Conservation (phyloP, 2,797 vertebrate species). For the Peromyscus eremicus region DNA sequence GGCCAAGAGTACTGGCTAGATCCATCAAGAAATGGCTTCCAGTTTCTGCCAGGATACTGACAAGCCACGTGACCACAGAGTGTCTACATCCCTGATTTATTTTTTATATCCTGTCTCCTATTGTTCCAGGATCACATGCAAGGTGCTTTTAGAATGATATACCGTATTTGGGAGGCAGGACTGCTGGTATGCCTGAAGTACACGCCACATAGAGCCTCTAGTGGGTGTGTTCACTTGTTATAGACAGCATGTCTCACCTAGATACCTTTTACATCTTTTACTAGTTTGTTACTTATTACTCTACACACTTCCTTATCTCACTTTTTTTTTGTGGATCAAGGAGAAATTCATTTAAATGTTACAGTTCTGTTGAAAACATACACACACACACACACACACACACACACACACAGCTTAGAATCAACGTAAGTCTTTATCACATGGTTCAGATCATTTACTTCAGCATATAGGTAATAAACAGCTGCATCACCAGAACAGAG, state of each 20-base stretch:
- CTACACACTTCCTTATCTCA: background rate
- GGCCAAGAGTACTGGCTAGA: background rate
- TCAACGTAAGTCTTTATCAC: background rate
- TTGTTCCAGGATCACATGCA: background rate
- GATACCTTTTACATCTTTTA: background rate
- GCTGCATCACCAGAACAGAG: background rate
- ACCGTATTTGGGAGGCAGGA: background rate
- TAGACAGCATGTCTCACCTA: conserved; percentile 1
- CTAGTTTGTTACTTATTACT: conserved; percentile 23
- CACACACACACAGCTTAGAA: background rate
- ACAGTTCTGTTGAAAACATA: background rate
- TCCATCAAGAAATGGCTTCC: background rate
- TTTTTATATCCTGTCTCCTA: background rate
- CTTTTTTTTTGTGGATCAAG: background rate
- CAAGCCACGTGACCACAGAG: background rate
- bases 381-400: background rate
- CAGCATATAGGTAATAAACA: conserved; percentile 7
- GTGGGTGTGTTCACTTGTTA: background rate
- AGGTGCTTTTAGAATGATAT: background rate
- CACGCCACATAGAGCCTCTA: background rate
- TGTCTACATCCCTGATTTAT: background rate
- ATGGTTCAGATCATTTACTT: background rate
- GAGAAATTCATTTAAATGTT: conserved; percentile 19
- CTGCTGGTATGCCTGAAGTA: background rate
- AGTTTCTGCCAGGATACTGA: background rate